Percentiles rank a stretch among this genome's conserved stretches.
Conservation (phyloP, 2,888 invertebrate genomes). For the Belgica antarctica region DNA sequence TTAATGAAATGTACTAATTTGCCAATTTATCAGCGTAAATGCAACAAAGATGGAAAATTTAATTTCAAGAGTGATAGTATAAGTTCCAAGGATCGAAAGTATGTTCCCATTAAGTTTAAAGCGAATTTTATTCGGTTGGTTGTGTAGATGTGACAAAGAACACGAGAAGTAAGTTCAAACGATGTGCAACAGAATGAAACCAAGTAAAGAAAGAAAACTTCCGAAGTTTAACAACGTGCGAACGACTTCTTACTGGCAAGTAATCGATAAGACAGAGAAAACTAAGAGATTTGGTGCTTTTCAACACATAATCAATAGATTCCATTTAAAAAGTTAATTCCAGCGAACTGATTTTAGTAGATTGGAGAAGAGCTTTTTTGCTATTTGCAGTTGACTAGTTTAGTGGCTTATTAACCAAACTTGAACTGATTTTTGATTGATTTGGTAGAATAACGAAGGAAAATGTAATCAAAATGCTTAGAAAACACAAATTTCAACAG, state of each 20-base stretch:
- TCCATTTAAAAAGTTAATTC: conserved; percentile 5
- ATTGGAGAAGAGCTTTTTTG: too few relatives aligned
- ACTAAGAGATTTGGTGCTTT: conserved; percentile 24
- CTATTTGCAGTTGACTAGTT: too few relatives aligned
- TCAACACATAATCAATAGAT: conserved; percentile 23
- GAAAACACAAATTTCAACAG: not conserved
- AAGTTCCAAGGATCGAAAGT: conserved; percentile 22
- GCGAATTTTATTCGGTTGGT: conserved; percentile 30
- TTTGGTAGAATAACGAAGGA: not conserved
- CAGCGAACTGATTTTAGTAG: not conserved
- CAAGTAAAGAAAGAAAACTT: not conserved
- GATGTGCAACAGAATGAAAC: too few relatives aligned
- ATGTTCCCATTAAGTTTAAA: conserved; percentile 31
- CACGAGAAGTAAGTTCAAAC: not conserved
- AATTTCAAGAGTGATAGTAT: conserved; percentile 21
- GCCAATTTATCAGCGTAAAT: conserved; percentile 29
- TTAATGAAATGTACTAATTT: conserved; percentile 18
- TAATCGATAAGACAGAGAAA: conserved; percentile 4
- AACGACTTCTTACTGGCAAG: too few relatives aligned
- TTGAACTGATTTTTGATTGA: not conserved
- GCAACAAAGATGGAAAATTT: not conserved
- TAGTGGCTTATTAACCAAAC: not conserved
- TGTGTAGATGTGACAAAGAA: conserved; percentile 33
- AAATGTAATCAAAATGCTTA: conserved; percentile 2
- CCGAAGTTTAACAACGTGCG: not conserved